Percentiles rank a stretch among this genome's conserved stretches.
phyloP scores from a whole-genome alignment of 2,888 invertebrate species.

The Nysson spinosus region DNA sequence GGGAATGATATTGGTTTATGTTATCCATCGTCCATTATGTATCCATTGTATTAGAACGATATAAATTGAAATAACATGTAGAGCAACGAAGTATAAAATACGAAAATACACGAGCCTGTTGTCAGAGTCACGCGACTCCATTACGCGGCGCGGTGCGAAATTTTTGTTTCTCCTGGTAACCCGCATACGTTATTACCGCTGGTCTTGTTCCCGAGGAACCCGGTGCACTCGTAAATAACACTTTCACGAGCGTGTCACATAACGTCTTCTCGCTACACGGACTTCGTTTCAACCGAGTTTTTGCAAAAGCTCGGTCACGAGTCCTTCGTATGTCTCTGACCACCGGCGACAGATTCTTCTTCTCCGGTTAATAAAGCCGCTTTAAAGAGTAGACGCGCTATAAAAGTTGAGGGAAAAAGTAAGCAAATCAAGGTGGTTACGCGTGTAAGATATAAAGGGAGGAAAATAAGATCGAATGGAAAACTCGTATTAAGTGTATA shows the following conservation, averaged over 20 bases:
- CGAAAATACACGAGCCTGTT: too few relatives aligned
- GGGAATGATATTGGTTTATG: too few relatives aligned
- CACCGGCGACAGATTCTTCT: slow-evolving; percentile 39
- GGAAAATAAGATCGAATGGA: slow-evolving; percentile 45
- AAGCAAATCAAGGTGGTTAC: too few relatives aligned
- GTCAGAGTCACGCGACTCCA: slow-evolving; percentile 8
- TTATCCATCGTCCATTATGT: too few relatives aligned
- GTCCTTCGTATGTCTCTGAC: slow-evolving; percentile 26
- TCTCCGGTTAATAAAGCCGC: slow-evolving; percentile 56
- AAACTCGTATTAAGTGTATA: slow-evolving; percentile 60
- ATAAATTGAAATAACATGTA: too few relatives aligned
- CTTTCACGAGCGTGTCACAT: slow-evolving; percentile 54
- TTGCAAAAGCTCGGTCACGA: slow-evolving; percentile 30
- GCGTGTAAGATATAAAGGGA: slow-evolving; percentile 3
- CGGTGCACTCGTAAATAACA: slow-evolving; percentile 49
- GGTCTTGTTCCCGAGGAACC: slow-evolving; percentile 18
- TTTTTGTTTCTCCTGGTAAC: slow-evolving; percentile 11
- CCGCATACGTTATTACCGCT: background rate
- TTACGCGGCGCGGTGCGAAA: slow-evolving; percentile 5
- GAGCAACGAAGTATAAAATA: too few relatives aligned
- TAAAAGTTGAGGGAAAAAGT: too few relatives aligned
- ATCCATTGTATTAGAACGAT: too few relatives aligned
- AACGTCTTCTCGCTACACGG: slow-evolving; percentile 53
- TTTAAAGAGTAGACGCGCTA: too few relatives aligned
- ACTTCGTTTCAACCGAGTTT: slow-evolving; percentile 49